phyloP scores from a whole-genome alignment of 2,113 vertebrate species.

The Boulengeromyrus knoepffleri region DNA sequence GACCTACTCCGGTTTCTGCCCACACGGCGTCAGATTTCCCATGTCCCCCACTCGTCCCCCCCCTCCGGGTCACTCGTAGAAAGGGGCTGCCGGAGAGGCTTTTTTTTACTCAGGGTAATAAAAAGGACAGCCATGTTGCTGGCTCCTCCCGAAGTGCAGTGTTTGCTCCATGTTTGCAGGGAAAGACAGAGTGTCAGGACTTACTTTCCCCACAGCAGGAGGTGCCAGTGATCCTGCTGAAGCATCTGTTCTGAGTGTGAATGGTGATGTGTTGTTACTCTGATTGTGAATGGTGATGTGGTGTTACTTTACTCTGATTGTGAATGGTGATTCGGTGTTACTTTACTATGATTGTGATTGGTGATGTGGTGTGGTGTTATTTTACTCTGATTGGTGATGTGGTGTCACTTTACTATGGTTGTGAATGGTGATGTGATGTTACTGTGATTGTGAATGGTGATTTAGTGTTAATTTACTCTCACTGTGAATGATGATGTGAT shows the following conservation, averaged over 20 bases:
- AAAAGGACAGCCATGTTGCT: conserved; percentile 59
- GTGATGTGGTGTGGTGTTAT: neutral
- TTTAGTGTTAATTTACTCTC: neutral
- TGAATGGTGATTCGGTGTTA: neutral
- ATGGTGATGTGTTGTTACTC: neutral
- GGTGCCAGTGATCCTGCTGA: neutral
- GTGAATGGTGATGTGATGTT: neutral
- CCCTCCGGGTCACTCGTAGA: conserved; percentile 51
- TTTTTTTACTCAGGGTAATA: conserved; percentile 51
- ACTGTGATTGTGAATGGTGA: neutral
- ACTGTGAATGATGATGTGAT: neutral
- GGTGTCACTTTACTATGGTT: neutral
- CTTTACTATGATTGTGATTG: neutral
- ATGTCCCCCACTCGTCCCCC: conserved; percentile 43
- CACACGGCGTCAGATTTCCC: conserved; percentile 75
- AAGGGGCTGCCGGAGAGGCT: conserved; percentile 57
- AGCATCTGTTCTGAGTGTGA: neutral
- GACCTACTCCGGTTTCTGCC: conserved; percentile 94
- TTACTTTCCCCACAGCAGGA: neutral
- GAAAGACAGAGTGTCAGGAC: neutral
- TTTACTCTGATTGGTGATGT: neutral
- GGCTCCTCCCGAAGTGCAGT: neutral
- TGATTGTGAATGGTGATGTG: neutral
- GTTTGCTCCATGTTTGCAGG: neutral
- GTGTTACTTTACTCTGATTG: neutral